Conservation (phyloP, 1,140 invertebrate species). For the Brachionus plicatilis region DNA sequence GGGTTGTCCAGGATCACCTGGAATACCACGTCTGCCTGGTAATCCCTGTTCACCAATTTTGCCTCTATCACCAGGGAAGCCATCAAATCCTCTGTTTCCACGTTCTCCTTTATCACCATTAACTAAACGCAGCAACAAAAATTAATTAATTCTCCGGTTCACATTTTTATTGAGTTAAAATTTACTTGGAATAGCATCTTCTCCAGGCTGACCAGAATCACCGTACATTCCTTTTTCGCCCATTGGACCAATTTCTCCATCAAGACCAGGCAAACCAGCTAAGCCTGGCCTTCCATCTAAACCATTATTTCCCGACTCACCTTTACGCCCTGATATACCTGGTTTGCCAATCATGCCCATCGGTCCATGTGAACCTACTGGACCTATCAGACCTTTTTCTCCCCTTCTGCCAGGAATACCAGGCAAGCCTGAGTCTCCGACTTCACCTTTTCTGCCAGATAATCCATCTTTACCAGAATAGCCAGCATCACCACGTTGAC, state of each 20-base stretch:
- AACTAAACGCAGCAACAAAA: background rate
- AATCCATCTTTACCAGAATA: background rate
- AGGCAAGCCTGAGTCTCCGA: constrained; percentile 14
- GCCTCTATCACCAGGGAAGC: background rate
- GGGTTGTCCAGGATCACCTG: background rate
- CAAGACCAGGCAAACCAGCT: background rate
- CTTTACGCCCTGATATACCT: background rate
- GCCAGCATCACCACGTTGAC: constrained; percentile 50
- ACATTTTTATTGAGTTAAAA: background rate
- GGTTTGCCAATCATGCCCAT: background rate
- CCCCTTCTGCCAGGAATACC: constrained; percentile 34
- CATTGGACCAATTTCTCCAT: background rate
- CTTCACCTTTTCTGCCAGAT: background rate
- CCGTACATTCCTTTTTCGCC: background rate
- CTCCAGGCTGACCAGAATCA: background rate
- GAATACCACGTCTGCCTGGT: background rate
- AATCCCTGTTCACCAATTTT: background rate
- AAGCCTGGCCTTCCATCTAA: background rate
- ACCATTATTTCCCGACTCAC: background rate
- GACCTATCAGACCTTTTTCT: constrained; percentile 37
- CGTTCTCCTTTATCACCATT: constrained; percentile 15
- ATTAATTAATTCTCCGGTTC: background rate
- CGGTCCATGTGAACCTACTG: constrained; percentile 36
- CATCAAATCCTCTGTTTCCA: constrained; percentile 23
- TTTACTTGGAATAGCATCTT: background rate